A percentile compares a stretch with the other conserved stretches of the same genome.
These are phyloP conservation scores for Centroberyx gerrardi DNA, from an alignment of 2,797 vertebrate species.

Conservation along the genomic window DNA sequence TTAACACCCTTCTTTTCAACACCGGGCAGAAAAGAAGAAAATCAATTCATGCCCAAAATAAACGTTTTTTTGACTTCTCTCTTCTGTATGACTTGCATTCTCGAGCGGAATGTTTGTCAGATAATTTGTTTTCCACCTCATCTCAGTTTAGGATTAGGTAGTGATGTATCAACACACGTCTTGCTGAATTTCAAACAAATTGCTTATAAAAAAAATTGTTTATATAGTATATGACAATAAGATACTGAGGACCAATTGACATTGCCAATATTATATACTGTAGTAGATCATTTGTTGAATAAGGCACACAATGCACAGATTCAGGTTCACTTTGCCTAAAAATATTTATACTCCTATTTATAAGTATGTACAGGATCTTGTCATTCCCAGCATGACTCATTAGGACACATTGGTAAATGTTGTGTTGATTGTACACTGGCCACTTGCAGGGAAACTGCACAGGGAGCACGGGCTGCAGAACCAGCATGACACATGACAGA, in stretches of 20 bases:
- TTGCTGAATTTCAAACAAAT: constrained; percentile 65
- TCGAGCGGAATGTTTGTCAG: constrained; percentile 61
- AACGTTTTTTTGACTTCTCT: constrained; percentile 31
- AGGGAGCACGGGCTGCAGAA: constrained; percentile 59
- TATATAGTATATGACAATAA: constrained; percentile 84
- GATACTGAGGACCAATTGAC: constrained; percentile 87
- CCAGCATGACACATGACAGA: constrained; percentile 57
- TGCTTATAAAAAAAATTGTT: constrained; percentile 80
- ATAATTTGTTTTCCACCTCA: constrained; percentile 46
- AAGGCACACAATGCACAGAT: constrained; percentile 99
- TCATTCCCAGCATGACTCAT: constrained; percentile 97
- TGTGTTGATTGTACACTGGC: constrained; percentile 88
- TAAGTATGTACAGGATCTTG: constrained; percentile 94
- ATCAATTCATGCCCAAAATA: constrained; percentile 38
- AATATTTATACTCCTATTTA: constrained; percentile 91
- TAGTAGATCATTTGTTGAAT: constrained; percentile 90
- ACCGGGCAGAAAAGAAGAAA: constrained; percentile 53
- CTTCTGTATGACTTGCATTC: constrained; percentile 44
- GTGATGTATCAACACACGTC: constrained; percentile 50
- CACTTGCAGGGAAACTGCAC: constrained; percentile 68
- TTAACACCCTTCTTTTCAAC: constrained; percentile 71
- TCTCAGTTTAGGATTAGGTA: constrained; percentile 55
- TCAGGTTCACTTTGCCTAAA: constrained; percentile 94
- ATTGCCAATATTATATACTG: constrained; percentile 84
- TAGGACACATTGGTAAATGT: constrained; percentile 86